These are phyloP conservation scores for Caenorhabditis uteleia DNA, from an alignment of 2,888 invertebrate species.

Conservation along the genomic window DNA sequence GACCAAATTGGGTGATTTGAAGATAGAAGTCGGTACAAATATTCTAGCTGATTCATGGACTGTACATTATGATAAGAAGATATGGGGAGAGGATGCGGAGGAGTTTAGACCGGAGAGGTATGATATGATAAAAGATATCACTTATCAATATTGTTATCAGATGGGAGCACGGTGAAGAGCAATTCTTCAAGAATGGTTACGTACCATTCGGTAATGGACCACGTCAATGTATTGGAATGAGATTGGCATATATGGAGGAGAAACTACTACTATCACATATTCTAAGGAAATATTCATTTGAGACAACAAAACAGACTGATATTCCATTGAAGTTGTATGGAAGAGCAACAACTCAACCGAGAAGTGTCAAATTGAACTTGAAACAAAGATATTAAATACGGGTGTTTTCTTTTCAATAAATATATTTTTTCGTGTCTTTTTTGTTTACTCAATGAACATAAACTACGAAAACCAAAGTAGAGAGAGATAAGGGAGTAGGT, in stretches of 20 bases:
- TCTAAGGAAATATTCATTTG: conserved; percentile 47
- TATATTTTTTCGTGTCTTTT: not conserved
- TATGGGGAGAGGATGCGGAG: conserved; percentile 49
- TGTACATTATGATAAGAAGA: conserved; percentile 6
- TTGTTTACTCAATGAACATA: not conserved
- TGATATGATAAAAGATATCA: not conserved
- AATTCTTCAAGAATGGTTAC: conserved; percentile 19
- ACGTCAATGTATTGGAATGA: conserved; percentile 59
- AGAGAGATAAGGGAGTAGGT: too few relatives aligned
- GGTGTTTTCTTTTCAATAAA: not conserved
- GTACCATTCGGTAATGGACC: conserved; percentile 52
- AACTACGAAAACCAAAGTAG: not conserved
- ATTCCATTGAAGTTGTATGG: conserved; percentile 26
- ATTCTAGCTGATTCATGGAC: conserved; percentile 40
- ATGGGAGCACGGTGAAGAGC: conserved; percentile 14
- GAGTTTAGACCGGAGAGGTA: conserved; percentile 40
- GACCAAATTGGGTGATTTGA: conserved; percentile 52
- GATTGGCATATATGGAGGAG: conserved; percentile 62
- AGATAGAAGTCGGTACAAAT: conserved; percentile 39
- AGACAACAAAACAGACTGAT: conserved; percentile 29
- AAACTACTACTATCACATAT: conserved; percentile 57
- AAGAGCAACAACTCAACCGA: conserved; percentile 21
- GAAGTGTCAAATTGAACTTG: conserved; percentile 9
- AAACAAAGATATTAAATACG: conserved; percentile 4
- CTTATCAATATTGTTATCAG: conserved; percentile 5